Base-by-base conservation (phyloP, 1,140 invertebrate species). In the Vollenhovia emeryi region DNA sequence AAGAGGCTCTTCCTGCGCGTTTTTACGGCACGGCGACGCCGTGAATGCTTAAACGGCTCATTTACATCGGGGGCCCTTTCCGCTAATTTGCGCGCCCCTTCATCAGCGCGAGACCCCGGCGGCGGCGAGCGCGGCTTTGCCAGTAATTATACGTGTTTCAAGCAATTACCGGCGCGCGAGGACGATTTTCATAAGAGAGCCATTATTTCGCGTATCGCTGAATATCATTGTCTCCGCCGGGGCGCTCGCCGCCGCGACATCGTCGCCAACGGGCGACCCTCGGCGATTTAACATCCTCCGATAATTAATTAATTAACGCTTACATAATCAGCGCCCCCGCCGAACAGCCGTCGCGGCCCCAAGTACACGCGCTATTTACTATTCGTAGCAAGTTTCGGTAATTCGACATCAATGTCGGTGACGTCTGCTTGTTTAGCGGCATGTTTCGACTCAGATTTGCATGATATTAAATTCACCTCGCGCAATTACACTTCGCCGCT, bases 41-140 rank as follows among this genome's bases (percentile, higher is more conserved):
- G 36, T 73, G 66, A 82, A 82, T 82, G 36, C 66, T 82, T 73
- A 73, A 82, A 82, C 78, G 66, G 40, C 59, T 82, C 78, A 82
- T 82, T 73, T 82, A 57, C 78, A 82, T 73, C 66, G 78, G 24
- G 24, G 36, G 24, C 50, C 66, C 78, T 82, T 82, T 82, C 66
- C 64, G 48, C 64, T 82, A 82, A 82, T 82, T 82, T 82, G 78
- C 66, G 50, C 50, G 69, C 36, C 36, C 66, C 24, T 79, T 79
- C 30, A 55, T 69, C 76, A 40, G 76, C 48, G 24, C 33, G 33
- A 27, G 48, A 69, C 18, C 18, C 78, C 27, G 48, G 50, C 71
- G 50, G 74, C 18, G 15, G 2, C 36, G 18, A n/a, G 30, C 43
- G 21, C 60, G 33, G 50, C 36, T 80, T 69, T 27, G 33, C 36